These are phyloP conservation scores for Euproctis similis DNA, from an alignment of 2,888 invertebrate genomes.

Conservation along the genomic window DNA sequence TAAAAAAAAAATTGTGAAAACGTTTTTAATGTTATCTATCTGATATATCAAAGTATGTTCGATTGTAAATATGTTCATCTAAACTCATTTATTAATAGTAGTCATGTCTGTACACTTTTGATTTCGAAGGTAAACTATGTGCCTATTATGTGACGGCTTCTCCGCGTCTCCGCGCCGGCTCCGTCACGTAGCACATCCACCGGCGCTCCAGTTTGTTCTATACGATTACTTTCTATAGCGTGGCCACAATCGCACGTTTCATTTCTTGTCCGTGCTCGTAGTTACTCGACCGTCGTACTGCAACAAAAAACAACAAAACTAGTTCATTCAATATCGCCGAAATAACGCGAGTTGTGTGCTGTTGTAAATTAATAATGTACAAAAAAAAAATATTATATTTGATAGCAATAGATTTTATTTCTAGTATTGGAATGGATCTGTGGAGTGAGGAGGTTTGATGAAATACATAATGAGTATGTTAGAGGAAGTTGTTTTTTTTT, in stretches of 20 bases:
- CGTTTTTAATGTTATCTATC: too few species aligned
- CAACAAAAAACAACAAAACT: constrained; percentile 40
- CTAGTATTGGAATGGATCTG: too few species aligned
- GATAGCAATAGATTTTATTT: too few species aligned
- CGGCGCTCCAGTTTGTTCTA: constrained; percentile 27
- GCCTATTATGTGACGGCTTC: constrained; percentile 18
- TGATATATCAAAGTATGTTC: too few species aligned
- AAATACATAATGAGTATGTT: too few species aligned
- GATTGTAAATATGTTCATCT: too few species aligned
- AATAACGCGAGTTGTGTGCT: constrained; percentile 7
- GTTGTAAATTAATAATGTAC: too few species aligned
- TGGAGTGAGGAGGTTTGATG: too few species aligned
- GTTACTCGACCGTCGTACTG: constrained; percentile 47
- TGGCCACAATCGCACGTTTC: constrained; percentile 36
- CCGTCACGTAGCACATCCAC: too few species aligned
- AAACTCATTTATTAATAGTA: constrained; percentile 28
- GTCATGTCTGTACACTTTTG: constrained; percentile 48
- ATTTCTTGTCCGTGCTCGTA: constrained; percentile 35
- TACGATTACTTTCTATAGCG: constrained; percentile 36
- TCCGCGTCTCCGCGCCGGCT: constrained; percentile 10
- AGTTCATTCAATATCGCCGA: constrained; percentile 42
- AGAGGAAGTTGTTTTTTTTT: too few species aligned
- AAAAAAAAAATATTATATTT: too few species aligned
- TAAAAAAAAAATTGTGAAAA: too few species aligned
- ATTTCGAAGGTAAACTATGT: constrained; percentile 40